Percentiles rank a stretch among this genome's conserved stretches.
Evolutionary conservation across 1,140 invertebrate genomes (phyloP).

Genomic region (Rhagoletis zephyria): DNA sequence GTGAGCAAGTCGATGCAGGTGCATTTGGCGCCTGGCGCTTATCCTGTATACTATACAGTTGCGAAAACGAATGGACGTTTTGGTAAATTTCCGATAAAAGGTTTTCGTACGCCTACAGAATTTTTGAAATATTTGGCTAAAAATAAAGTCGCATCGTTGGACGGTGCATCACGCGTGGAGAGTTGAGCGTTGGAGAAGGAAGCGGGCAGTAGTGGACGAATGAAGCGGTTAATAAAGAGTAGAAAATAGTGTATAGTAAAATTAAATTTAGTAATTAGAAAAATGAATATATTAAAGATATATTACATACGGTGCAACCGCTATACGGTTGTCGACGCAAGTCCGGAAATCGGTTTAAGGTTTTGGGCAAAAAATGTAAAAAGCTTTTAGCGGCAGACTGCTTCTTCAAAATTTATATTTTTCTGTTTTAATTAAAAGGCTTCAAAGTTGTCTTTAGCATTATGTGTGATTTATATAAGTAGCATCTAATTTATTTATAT

Average conservation of each 20-base stretch:
- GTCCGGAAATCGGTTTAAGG: too few relatives aligned
- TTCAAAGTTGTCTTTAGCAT: background rate
- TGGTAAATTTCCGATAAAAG: conserved; percentile 70
- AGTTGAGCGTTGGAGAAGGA: background rate
- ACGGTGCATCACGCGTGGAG: background rate
- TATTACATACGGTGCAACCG: too few relatives aligned
- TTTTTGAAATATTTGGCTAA: conserved; percentile 69
- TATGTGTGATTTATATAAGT: conserved; percentile 33
- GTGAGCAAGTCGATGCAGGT: conserved; percentile 62
- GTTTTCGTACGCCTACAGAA: conserved; percentile 64
- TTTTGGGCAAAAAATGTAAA: too few relatives aligned
- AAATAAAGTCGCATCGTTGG: conserved; percentile 59
- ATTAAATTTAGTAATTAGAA: too few relatives aligned
- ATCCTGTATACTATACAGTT: conserved; percentile 69
- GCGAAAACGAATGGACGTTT: conserved; percentile 70
- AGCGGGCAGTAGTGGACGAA: background rate
- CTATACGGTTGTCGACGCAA: too few relatives aligned
- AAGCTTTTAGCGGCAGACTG: too few relatives aligned
- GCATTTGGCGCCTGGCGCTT: conserved; percentile 67
- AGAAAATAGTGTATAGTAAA: background rate
- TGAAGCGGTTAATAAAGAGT: background rate
- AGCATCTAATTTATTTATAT: conserved; percentile 14
- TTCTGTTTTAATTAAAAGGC: background rate
- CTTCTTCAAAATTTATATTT: too few relatives aligned
- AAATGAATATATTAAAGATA: too few relatives aligned